Conservation (phyloP, 1,140 invertebrate genomes). For the Heliconius himera region DNA sequence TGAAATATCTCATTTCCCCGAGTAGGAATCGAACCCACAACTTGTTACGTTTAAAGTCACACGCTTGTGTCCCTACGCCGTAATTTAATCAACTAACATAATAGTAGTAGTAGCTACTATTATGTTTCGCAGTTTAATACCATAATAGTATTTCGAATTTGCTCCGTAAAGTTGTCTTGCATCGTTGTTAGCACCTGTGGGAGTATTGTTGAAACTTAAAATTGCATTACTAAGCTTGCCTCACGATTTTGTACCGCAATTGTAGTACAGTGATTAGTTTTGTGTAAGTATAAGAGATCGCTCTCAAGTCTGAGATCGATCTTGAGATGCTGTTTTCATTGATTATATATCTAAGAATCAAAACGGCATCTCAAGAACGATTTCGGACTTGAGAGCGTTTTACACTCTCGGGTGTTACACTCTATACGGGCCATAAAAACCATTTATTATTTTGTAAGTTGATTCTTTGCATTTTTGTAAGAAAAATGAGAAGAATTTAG, state of each 20-base stretch:
- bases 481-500: no score
- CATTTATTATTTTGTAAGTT: not conserved
- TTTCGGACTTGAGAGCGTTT: no score
- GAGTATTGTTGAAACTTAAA: not conserved
- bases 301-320: no score
- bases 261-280: not conserved
- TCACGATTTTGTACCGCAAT: not conserved
- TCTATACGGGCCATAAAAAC: not conserved
- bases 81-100: not conserved
- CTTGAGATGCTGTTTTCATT: no score
- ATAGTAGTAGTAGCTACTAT: not conserved
- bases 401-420: no score
- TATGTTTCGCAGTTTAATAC: not conserved
- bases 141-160: constrained; percentile 2
- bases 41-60: no score
- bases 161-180: not conserved
- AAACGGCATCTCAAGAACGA: no score
- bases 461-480: no score
- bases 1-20: no score
- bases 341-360: no score
- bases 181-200: not conserved
- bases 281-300: not conserved
- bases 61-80: no score
- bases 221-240: not conserved
- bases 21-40: no score